These are phyloP conservation scores for Gymnosoma rotundatum DNA, from an alignment of 2,888 invertebrate species.

Conservation along the genomic window DNA sequence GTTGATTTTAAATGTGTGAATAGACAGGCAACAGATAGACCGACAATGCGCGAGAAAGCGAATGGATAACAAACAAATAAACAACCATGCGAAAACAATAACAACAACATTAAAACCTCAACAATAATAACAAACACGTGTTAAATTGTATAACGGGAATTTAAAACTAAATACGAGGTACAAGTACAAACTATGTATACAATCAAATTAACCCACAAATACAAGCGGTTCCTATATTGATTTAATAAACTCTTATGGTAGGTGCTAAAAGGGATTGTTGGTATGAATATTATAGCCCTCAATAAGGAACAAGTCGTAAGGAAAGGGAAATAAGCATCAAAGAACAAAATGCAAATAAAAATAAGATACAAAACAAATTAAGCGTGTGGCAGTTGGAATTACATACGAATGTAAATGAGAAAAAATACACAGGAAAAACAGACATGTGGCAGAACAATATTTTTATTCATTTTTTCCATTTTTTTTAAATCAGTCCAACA, in stretches of 20 bases:
- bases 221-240: neutral
- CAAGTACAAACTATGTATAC: too few species aligned
- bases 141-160: conserved; percentile 12
- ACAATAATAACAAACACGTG: conserved; percentile 41
- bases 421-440: conserved; percentile 29
- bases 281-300: neutral
- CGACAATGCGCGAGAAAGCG: conserved; percentile 43
- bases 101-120: conserved; percentile 26
- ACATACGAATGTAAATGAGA: neutral
- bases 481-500: too few species aligned
- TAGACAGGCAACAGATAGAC: conserved; percentile 38
- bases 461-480: neutral
- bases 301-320: conserved; percentile 21
- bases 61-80: conserved; percentile 36
- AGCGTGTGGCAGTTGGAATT: conserved; percentile 53
- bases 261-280: neutral
- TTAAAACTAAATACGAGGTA: neutral
- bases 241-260: neutral
- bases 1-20: conserved; percentile 62
- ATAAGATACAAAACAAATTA: conserved; percentile 56
- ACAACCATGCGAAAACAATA: conserved; percentile 35
- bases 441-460: conserved; percentile 58
- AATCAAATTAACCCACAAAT: conserved; percentile 14
- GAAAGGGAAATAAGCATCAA: conserved; percentile 55
- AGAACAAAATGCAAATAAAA: conserved; percentile 64